phyloP scores from a whole-genome alignment of 2,888 invertebrate species.

The Ophion ellenae region DNA sequence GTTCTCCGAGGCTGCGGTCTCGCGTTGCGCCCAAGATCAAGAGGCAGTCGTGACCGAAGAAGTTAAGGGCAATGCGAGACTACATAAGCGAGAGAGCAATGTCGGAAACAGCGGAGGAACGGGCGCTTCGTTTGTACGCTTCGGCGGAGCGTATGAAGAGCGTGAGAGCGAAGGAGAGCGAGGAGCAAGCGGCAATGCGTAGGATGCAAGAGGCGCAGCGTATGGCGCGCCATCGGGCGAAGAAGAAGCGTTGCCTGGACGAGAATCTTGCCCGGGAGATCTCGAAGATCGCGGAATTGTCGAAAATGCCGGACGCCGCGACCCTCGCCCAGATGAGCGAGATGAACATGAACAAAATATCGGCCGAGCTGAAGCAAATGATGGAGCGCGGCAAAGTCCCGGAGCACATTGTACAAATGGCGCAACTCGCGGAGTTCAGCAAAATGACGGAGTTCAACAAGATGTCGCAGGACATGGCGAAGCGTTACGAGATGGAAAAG shows the following conservation, averaged over 20 bases:
- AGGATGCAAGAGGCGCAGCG: constrained; percentile 82
- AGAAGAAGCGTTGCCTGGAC: constrained; percentile 82
- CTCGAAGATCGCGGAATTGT: constrained; percentile 82
- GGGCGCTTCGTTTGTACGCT: constrained; percentile 78
- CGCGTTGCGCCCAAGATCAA: constrained; percentile 70
- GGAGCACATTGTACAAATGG: constrained; percentile 83
- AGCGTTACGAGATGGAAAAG: constrained; percentile 82
- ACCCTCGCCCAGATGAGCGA: constrained; percentile 82
- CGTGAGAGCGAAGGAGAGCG: constrained; percentile 80
- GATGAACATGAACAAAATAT: constrained; percentile 83
- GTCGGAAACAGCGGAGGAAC: constrained; percentile 81
- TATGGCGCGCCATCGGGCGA: constrained; percentile 82
- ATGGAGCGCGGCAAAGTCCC: constrained; percentile 83
- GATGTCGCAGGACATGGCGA: constrained; percentile 82
- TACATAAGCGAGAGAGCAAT: constrained; percentile 74
- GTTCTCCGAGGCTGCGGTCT: constrained; percentile 54
- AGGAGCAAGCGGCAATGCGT: constrained; percentile 81
- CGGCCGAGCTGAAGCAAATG: constrained; percentile 82
- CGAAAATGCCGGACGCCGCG: constrained; percentile 81
- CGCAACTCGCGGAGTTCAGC: constrained; percentile 82
- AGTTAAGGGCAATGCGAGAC: constrained; percentile 78
- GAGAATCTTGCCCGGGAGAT: constrained; percentile 82
- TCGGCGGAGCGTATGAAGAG: constrained; percentile 82
- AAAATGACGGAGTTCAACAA: constrained; percentile 82
- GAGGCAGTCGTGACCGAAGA: constrained; percentile 70